Base-by-base conservation (phyloP, 2,113 vertebrate species). In the Dascyllus trimaculatus region DNA sequence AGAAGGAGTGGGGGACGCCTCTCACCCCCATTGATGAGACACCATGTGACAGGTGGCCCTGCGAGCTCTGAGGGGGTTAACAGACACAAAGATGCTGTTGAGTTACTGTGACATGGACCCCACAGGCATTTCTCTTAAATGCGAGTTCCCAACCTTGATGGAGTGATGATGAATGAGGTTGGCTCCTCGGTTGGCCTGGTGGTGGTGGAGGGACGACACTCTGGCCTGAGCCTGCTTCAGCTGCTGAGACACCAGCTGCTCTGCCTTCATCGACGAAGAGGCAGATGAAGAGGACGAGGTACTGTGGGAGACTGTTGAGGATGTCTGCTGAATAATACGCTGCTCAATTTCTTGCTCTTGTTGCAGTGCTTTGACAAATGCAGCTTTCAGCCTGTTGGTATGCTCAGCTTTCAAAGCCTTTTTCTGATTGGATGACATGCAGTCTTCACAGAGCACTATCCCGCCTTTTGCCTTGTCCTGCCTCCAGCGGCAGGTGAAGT, bases 301-400 rank as follows among this genome's bases (percentile, higher is more conserved):
- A 32, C 90, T 53, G 78, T 97, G 96, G 1, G 89, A 87, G 0
- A 94, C 77, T 0, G 95, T 78, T 0, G 93, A 89, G 35, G 93
- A 89, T 4, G 93, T 35, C 86, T 99, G 97, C 76, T 97, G 97
- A 60, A 97, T 93, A 82, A 99, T 96, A 57, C 96, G 94, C 89
- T 99, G 97, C 92, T 99, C 97, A 0, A 99, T 97, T 94, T 99
- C 98, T 93, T 99, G 98, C 89, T 99, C 98, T 72, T 99, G 97
- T 86, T 99, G 97, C 90, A 99, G 94, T 0, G 97, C 98, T 93
- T 98, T 99, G 40, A 99, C 96, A 1, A 99, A 99, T 17, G 97
- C 98, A 0, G 96, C 96, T 94, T 99, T 99, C 92, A 99, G 96
- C 14, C 98, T 90, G 76, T 94, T 97, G 4, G 98, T 99, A 84